Base-by-base conservation (phyloP, 2,888 invertebrate species). In the Ceramica pisi region DNA sequence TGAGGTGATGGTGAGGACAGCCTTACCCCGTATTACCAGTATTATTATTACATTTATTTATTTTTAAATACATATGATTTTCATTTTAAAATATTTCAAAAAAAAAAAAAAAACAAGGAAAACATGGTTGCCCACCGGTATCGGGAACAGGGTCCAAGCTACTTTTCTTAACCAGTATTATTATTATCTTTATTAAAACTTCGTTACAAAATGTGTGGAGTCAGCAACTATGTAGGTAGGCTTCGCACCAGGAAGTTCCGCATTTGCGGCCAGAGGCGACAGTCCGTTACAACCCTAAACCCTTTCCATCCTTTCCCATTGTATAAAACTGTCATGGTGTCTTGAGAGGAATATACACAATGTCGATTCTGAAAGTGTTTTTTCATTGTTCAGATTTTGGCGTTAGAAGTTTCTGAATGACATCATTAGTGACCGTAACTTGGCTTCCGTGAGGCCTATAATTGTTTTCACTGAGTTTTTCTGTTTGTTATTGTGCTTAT, bases 251-350 rank as follows among this genome's bases (percentile, higher is more conserved):
- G 9, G 10, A 55, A 35, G n/a, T 56, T 56, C 31, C 12, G 10
- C n/a, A 56, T 56, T 35, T 6, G 0, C 2, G 23, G 1, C 4
- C 51, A 51, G 50, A 23, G 0, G 14, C 14, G 12, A 51, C 1
- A 5, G 2, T 5, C n/a, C 12, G 1, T 7, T 16, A 12, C 23
- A 51, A 51, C 23, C 16, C 51, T 51, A 14, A 23, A 78, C 82
- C 80, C 78, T 76, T 80, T 75, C 73, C 64, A 81, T 82, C 78
- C 81, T 62, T 78, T 80, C 67, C 78, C 80, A 85, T 87, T 87
- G 84, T 86, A 81, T 80, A n/a, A n/a, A 74, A 79, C 59, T 70
- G 70, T 56, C 59, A 31, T 50, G 69, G 70, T 71, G 16, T 48
- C 48, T 65, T 9, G n/a, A 65, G 46, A 53, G 14, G 44, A 61